A percentile compares a stretch with the other conserved stretches of the same genome.
Evolutionary conservation across 2,113 vertebrate genomes (phyloP).

Genomic region (Planiliza haematocheilus): DNA sequence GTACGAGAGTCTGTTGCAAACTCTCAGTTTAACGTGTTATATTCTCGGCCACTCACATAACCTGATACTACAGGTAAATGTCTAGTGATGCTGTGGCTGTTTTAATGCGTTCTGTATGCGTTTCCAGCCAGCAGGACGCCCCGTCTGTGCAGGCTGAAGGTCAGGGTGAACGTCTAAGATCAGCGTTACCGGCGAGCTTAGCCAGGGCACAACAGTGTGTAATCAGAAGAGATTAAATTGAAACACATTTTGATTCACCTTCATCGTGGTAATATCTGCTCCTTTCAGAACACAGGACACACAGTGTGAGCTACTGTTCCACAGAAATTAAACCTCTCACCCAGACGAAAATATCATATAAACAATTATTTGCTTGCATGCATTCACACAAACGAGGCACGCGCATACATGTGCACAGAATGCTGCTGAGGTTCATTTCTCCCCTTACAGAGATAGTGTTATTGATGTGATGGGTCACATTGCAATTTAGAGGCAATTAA

Average conservation of each 20-base stretch:
- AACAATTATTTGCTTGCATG: constrained; percentile 1
- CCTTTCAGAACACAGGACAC: constrained; percentile 46
- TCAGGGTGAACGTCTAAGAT: constrained; percentile 57
- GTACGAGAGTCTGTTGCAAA: constrained; percentile 6
- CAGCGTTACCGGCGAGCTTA: constrained; percentile 55
- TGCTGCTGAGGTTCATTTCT: constrained; percentile 65
- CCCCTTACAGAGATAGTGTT: constrained; percentile 82
- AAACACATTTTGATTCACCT: constrained; percentile 69
- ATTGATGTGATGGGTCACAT: constrained; percentile 88
- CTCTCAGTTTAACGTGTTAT: not conserved
- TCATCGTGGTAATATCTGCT: constrained; percentile 62
- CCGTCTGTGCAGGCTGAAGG: constrained; percentile 50
- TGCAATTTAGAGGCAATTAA: constrained; percentile 95
- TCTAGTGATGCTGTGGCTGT: constrained; percentile 10
- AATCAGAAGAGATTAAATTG: constrained; percentile 73
- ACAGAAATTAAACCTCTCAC: constrained; percentile 32
- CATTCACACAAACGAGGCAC: constrained; percentile 7
- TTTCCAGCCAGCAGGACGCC: constrained; percentile 29
- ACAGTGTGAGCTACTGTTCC: constrained; percentile 25
- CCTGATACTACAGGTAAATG: constrained; percentile 1
- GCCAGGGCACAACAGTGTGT: constrained; percentile 55
- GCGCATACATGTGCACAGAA: constrained; percentile 9
- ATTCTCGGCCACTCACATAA: constrained; percentile 8
- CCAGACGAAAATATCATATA: not conserved
- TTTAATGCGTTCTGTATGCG: constrained; percentile 33